Base-by-base conservation (phyloP, 1,140 invertebrate genomes). In the Helicorthomorpha holstii region DNA sequence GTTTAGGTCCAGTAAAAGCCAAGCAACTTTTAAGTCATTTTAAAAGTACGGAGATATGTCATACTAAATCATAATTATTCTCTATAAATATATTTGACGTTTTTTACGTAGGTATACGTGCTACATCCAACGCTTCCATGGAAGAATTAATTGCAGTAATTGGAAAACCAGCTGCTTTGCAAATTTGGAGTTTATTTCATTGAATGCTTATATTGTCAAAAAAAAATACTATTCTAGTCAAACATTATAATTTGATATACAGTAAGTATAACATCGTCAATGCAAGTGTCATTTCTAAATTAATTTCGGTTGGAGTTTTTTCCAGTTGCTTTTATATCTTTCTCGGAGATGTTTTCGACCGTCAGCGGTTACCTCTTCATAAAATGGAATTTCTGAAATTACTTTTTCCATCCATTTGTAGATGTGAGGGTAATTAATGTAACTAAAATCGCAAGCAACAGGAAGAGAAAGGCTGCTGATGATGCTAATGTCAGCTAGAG, bases 1-100 rank as follows among this genome's bases (percentile, higher is more conserved):
- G 29, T 3, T 14, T 49, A 10, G 48, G 48, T 19, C 26, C 27
- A 12, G 48, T 49, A 19, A 49, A 49, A 49, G 48, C 48, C 3
- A 49, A 38, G 34, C 12, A 25, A 23, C 48, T 49, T 10, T 23
- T 49, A 7, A 7, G 2, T 7, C 21, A 27, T 48, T 27, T 23
- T 23, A 48, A 48, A 23, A 48, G 46, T 24, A 22, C 7, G 7
- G 4, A 14, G 14, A 14, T 21, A 14, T 24, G 10, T 48, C 10
- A 48, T 26, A 14, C 3, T 7, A 24, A 23, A 10, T 24, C 3
- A 4, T 26, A 23, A 4, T 26, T 14, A 23, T 25, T 23, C n/a
- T 7, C 10, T 12, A n/a, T 21, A 45, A 45, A 45, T 19, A n/a
- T 7, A 45, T 4, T 19, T 7, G 19, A 19, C 7, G 10, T 19